Percentiles rank a stretch among this genome's conserved stretches.
Evolutionary conservation across 2,113 vertebrate genomes (phyloP).

Genomic region (Phalacrocorax aristotelis): DNA sequence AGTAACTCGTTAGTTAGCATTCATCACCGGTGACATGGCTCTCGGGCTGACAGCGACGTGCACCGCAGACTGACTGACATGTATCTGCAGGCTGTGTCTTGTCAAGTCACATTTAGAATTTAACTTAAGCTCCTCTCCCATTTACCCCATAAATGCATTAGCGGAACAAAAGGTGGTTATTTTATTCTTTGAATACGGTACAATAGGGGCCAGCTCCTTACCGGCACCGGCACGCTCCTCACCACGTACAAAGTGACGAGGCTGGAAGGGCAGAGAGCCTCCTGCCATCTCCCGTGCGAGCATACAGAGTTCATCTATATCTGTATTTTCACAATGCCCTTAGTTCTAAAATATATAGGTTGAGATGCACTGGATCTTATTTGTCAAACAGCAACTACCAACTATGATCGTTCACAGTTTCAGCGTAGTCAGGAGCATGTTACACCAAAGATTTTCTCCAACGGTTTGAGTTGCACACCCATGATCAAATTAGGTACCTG

Average conservation of each 20-base stretch:
- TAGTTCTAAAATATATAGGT: not conserved
- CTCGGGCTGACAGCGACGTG: not conserved
- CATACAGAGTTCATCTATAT: fast-evolving
- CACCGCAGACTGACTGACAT: not conserved
- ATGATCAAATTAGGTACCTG: not conserved
- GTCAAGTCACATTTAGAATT: not conserved
- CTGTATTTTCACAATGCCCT: not conserved
- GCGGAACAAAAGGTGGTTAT: not conserved
- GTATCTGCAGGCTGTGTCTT: not conserved
- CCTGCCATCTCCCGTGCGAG: fast-evolving
- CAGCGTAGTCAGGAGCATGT: too few species aligned
- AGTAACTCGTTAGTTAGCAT: not conserved
- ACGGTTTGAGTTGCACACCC: not conserved
- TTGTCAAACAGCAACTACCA: not conserved
- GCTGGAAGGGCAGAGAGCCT: not conserved
- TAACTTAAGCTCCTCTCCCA: not conserved
- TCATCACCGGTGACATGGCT: not conserved
- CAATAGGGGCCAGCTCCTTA: not conserved
- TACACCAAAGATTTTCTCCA: not conserved
- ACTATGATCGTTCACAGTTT: not conserved
- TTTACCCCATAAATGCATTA: not conserved
- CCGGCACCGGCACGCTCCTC: fast-evolving
- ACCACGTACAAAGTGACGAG: not conserved
- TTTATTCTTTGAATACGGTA: not conserved
- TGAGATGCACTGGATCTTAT: not conserved